Conservation (phyloP, 2,888 invertebrate species). For the Biston stratarius region DNA sequence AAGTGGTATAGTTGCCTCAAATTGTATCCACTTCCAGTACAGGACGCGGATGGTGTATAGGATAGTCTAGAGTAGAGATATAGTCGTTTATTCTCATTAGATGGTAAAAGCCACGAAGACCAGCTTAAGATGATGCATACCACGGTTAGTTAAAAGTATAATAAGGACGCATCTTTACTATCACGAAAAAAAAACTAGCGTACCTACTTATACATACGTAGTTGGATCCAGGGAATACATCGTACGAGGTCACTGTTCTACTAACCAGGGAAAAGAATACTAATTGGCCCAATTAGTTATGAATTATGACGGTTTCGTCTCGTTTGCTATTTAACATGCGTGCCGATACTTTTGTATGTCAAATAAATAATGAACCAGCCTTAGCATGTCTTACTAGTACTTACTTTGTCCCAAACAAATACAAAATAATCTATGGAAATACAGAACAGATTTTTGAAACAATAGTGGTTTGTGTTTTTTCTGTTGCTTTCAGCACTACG, state of each 20-base stretch:
- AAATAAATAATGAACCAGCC: constrained; percentile 38
- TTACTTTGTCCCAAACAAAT: too few species aligned
- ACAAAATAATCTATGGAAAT: too few species aligned
- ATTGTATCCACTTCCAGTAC: constrained; percentile 76
- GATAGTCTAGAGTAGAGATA: too few species aligned
- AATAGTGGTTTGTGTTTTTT: too few species aligned
- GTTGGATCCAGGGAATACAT: constrained; percentile 88
- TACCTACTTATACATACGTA: constrained; percentile 42
- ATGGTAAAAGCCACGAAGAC: constrained; percentile 59
- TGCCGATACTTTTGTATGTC: constrained; percentile 69
- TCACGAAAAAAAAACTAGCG: constrained; percentile 64
- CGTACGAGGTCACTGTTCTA: constrained; percentile 90
- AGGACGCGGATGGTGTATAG: constrained; percentile 81
- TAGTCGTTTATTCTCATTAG: constrained; percentile 71
- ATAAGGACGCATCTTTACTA: constrained; percentile 81
- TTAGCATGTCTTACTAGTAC: too few species aligned
- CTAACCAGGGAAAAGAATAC: constrained; percentile 69
- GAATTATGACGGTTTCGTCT: constrained; percentile 65
- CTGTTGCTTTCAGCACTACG: too few species aligned
- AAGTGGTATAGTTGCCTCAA: constrained; percentile 93
- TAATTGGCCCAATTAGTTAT: constrained; percentile 87
- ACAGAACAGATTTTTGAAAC: too few species aligned
- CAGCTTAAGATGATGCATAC: constrained; percentile 81
- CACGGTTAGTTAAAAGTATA: constrained; percentile 82
- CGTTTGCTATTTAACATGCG: constrained; percentile 60